Evolutionary conservation across 2,113 vertebrate species (phyloP).

Genomic region (Aphyosemion australe): DNA sequence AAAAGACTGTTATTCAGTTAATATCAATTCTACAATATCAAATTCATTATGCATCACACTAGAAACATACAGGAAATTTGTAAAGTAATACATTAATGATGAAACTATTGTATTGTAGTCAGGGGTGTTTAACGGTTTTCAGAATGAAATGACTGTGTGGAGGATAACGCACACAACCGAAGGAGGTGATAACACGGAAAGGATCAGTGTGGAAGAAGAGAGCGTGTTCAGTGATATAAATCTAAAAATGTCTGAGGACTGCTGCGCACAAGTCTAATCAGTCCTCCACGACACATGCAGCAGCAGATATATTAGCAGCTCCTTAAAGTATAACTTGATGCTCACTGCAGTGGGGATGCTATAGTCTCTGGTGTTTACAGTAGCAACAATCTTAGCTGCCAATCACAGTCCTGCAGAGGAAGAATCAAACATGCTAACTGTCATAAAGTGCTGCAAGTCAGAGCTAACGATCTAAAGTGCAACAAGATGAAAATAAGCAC

Average conservation of each 20-base stretch:
- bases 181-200: neutral
- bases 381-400: neutral
- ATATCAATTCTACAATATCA: too few relatives aligned
- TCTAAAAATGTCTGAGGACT: neutral
- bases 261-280: neutral
- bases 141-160: too few relatives aligned
- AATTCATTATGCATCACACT: too few relatives aligned
- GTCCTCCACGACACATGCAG: neutral
- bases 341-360: neutral
- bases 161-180: neutral
- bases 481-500: neutral
- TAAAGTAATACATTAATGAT: too few relatives aligned
- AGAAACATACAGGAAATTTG: too few relatives aligned
- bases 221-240: neutral
- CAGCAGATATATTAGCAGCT: neutral
- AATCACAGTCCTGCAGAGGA: neutral
- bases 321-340: neutral
- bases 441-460: neutral
- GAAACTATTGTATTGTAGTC: too few relatives aligned
- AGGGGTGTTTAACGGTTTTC: too few relatives aligned
- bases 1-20: too few relatives aligned
- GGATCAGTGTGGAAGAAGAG: neutral
- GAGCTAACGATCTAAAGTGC: neutral
- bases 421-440: neutral
- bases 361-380: neutral